Evolutionary conservation across 2,113 vertebrate genomes (phyloP).

Genomic region (Rhineura floridana): DNA sequence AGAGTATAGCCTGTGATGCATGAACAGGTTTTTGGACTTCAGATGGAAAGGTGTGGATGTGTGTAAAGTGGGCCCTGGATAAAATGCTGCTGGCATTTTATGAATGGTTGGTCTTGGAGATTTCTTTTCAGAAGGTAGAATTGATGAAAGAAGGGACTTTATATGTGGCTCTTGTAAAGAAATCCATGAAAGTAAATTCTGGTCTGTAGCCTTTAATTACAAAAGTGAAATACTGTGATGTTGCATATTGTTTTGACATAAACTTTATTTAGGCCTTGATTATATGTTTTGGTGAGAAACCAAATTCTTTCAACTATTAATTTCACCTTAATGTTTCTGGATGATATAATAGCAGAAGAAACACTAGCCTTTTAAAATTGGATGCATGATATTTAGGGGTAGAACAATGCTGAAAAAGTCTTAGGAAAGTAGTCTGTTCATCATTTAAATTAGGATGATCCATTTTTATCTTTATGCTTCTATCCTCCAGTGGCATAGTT

Average conservation of each 20-base stretch:
- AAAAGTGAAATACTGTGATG: background rate
- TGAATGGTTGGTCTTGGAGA: background rate
- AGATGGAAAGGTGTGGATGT: background rate
- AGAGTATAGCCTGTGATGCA: background rate
- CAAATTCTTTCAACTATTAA: background rate
- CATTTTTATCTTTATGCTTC: background rate
- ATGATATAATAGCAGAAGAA: background rate
- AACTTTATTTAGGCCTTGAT: background rate
- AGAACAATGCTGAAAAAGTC: background rate
- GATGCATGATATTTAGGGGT: fast-evolving
- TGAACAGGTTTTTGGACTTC: background rate
- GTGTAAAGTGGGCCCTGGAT: background rate
- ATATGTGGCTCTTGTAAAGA: background rate
- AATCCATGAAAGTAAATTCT: background rate
- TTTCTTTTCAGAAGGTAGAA: background rate
- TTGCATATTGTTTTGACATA: background rate
- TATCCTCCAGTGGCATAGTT: slow-evolving; percentile 47
- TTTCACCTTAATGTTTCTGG: background rate
- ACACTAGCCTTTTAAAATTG: background rate
- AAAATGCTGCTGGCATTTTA: background rate
- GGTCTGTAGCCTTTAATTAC: too few relatives aligned
- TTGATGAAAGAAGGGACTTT: background rate
- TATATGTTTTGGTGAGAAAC: background rate
- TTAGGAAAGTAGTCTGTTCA: background rate
- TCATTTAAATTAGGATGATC: background rate